These are phyloP conservation scores for Dryadula phaetusa DNA, from an alignment of 2,888 invertebrate genomes.

Conservation along the genomic window DNA sequence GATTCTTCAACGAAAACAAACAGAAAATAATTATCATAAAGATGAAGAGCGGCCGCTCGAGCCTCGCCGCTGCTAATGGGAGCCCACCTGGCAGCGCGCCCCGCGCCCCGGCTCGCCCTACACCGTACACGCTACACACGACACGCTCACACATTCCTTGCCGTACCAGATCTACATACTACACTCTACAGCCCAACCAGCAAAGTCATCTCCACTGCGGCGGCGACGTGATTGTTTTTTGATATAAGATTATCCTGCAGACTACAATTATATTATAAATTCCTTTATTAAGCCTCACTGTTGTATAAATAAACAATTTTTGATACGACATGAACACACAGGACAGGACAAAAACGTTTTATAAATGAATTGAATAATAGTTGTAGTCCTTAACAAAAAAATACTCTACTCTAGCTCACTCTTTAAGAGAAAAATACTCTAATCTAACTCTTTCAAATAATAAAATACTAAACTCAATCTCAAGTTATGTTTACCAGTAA, in stretches of 20 bases:
- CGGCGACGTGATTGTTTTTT: conserved; percentile 50
- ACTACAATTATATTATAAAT: conserved; percentile 18
- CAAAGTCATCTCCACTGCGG: conserved; percentile 48
- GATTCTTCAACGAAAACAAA: conserved; percentile 84
- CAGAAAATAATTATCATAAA: conserved; percentile 85
- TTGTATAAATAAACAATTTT: background rate
- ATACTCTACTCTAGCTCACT: too few relatives aligned
- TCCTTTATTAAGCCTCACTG: conserved; percentile 5
- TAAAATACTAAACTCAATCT: too few relatives aligned
- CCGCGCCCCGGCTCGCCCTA: conserved; percentile 46
- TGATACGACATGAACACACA: background rate
- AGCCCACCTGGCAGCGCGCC: conserved; percentile 77
- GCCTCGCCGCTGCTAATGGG: conserved; percentile 80
- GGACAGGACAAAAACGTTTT: background rate
- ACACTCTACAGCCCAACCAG: conserved; percentile 49
- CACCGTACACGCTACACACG: conserved; percentile 39
- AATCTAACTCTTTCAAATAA: too few relatives aligned
- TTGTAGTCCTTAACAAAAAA: too few relatives aligned
- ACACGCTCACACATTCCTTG: conserved; percentile 52
- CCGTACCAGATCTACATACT: conserved; percentile 35
- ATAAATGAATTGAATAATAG: background rate
- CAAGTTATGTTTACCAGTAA: too few relatives aligned
- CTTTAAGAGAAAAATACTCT: too few relatives aligned
- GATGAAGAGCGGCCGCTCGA: conserved; percentile 83
- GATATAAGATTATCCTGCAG: conserved; percentile 43